Base-by-base conservation (phyloP, 2,113 vertebrate genomes). In the Melanerpes formicivorus region DNA sequence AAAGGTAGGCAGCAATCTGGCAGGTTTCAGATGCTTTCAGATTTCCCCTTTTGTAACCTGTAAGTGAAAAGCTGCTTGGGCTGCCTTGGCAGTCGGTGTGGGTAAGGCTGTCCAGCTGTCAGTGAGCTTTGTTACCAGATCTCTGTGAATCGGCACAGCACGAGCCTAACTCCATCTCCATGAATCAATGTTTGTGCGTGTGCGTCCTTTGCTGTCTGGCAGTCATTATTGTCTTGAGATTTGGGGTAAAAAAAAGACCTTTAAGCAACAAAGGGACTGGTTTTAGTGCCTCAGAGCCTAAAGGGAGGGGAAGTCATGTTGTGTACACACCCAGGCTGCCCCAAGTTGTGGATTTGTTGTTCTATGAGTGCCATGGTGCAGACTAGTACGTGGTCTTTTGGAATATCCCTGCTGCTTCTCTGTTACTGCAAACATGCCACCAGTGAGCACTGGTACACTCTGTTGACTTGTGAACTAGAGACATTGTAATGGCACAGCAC, bases 1-100 rank as follows among this genome's bases (percentile, higher is more conserved):
- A 99, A 99, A 99, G 99, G 99, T 99, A 99, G 95, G 97, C 72
- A 44, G 16, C 22, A 15, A 5, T 17, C 37, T 2, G 3, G n/a
- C 55, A 60, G 65, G 30, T 46, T 78, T 44, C 16, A 48, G 14
- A 18, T 46, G 21, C 8, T 62, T 88, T 69, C 0, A 4, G 58
- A 46, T 72, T 92, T 93, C 65, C 84, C 95, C 89, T 87, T 78
- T 75, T 85, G 95, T 95, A 96, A 94, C 91, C 7, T 67, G 87
- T 94, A 96, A 94, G 90, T 90, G 88, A 90, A 27, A 84, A 93
- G 72, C 79, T 94, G 84, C 84, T 95, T 95, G 94, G 81, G 89
- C 81, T 90, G 56, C 84, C 67, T 56, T 48, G 56, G 89, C 85
- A 88, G 91, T 83, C 34, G 0, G n/a, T 1, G 48, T 93, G 77